Conservation (phyloP, 2,113 vertebrate genomes). For the Gasterosteus aculeatus region DNA sequence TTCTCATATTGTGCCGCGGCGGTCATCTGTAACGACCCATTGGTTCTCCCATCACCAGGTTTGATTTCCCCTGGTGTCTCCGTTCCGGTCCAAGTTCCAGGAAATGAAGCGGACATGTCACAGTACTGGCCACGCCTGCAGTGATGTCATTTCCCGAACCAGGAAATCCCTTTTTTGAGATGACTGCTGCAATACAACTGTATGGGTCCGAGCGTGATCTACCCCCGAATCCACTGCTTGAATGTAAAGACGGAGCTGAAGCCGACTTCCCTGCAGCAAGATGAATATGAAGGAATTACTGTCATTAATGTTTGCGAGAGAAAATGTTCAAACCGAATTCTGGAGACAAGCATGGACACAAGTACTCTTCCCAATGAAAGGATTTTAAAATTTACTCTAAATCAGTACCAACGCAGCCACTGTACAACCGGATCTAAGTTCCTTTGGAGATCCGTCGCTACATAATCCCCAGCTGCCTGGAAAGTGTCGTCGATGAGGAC, state of each 20-base stretch:
- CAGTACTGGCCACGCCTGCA: constrained; percentile 99
- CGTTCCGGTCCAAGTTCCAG: constrained; percentile 99
- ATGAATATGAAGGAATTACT: constrained; percentile 22
- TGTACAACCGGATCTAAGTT: constrained; percentile 5
- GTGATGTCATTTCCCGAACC: constrained; percentile 78
- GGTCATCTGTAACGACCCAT: not conserved
- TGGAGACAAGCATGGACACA: constrained; percentile 25
- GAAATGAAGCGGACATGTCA: constrained; percentile 97
- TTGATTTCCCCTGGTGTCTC: constrained; percentile 99
- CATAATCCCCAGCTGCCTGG: constrained; percentile 11
- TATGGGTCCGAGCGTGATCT: constrained; percentile 6
- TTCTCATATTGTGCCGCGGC: not conserved
- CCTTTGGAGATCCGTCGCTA: not conserved
- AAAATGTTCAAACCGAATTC: constrained; percentile 35
- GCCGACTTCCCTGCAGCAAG: constrained; percentile 22
- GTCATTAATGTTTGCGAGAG: constrained; percentile 57
- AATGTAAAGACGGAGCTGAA: constrained; percentile 45
- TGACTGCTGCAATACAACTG: constrained; percentile 61
- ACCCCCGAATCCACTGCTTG: constrained; percentile 13
- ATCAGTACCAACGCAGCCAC: constrained; percentile 4
- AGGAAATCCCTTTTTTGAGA: not conserved
- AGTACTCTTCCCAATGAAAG: not conserved
- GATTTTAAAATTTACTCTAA: constrained; percentile 12
- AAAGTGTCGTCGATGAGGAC: not conserved
- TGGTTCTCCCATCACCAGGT: constrained; percentile 80